Conservation (phyloP, 2,113 vertebrate species). For the Pedionomus torquatus region DNA sequence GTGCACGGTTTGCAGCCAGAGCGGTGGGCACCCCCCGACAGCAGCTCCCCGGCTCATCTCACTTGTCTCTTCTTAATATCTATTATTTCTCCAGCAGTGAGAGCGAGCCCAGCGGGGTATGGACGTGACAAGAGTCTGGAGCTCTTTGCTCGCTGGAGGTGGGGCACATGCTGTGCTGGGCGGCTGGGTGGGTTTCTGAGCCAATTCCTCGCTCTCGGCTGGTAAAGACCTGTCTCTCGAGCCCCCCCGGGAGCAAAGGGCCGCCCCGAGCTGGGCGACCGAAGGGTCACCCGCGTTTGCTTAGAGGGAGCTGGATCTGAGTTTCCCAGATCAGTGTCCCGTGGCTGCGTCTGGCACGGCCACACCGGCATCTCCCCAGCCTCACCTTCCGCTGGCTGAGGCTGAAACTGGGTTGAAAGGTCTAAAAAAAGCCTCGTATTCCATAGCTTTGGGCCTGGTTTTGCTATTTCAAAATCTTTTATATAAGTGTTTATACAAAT, state of each 20-base stretch:
- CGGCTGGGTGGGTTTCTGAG: not conserved
- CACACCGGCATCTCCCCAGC: accelerated
- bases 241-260: not conserved
- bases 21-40: not conserved
- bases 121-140: not conserved
- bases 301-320: not conserved
- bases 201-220: not conserved
- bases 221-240: not conserved
- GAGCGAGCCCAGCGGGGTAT: not conserved
- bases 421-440: not conserved
- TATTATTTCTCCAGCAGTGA: not conserved
- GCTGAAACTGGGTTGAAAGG: not conserved
- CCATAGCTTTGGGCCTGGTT: not conserved
- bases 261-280: not conserved
- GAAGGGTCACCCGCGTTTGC: not conserved
- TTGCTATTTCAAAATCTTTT: not conserved
- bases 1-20: not conserved
- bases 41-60: not conserved
- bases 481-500: not conserved
- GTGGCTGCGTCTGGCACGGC: accelerated
- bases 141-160: not conserved
- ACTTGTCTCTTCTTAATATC: not conserved
- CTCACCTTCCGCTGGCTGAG: not conserved
- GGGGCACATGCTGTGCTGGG: not conserved
- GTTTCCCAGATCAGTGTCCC: too few relatives aligned